A percentile compares a stretch with the other conserved stretches of the same genome.
Evolutionary conservation across 2,888 invertebrate species (phyloP).

Genomic region (Lithosia quadra): DNA sequence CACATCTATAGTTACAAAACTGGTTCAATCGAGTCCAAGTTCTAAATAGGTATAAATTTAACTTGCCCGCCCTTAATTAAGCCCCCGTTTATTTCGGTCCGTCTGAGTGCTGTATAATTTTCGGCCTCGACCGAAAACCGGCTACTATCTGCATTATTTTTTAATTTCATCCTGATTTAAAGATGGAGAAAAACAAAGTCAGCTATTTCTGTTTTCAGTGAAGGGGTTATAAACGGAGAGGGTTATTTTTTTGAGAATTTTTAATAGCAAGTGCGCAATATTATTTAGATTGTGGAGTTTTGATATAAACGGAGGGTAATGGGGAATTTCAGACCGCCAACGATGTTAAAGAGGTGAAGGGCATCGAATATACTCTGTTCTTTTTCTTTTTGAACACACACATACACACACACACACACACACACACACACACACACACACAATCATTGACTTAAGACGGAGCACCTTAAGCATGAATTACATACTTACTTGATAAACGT

Average conservation of each 20-base stretch:
- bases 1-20: background rate
- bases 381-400: too few species aligned
- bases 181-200: slow-evolving; percentile 8
- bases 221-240: background rate
- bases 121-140: slow-evolving; percentile 23
- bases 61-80: slow-evolving; percentile 28
- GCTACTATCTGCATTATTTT: slow-evolving; percentile 16
- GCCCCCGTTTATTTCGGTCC: slow-evolving; percentile 39
- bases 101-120: slow-evolving; percentile 38
- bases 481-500: too few species aligned
- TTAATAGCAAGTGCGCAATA: background rate
- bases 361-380: too few species aligned
- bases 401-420: too few species aligned
- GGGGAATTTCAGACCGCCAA: too few species aligned
- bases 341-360: too few species aligned
- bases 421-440: too few species aligned
- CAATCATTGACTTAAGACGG: too few species aligned
- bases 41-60: slow-evolving; percentile 28
- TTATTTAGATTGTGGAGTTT: background rate
- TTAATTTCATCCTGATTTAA: slow-evolving; percentile 16
- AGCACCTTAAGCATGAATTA: too few species aligned
- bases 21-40: slow-evolving; percentile 1
- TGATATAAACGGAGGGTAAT: too few species aligned
- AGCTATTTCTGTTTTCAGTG: slow-evolving; percentile 4
- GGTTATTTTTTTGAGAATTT: background rate